phyloP scores from a whole-genome alignment of 1,140 invertebrate species.

The Drosophila fuyamai region DNA sequence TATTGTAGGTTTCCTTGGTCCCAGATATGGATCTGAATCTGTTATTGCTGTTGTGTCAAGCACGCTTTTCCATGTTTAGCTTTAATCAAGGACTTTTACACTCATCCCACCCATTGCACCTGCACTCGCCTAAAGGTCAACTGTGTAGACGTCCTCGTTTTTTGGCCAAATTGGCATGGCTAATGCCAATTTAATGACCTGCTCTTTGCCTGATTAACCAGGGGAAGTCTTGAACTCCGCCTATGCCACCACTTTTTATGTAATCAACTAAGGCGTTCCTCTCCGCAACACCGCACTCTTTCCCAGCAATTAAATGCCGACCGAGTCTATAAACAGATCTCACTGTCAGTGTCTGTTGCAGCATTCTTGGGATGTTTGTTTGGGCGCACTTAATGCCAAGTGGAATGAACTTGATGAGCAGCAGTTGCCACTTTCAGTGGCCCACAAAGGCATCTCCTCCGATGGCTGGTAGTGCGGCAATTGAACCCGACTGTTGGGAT shows the following conservation, averaged over 20 bases:
- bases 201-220: conserved; percentile 27
- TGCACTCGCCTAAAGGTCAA: conserved; percentile 57
- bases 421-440: conserved; percentile 45
- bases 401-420: conserved; percentile 80
- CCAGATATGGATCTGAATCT: conserved; percentile 2
- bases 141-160: conserved; percentile 3
- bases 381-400: conserved; percentile 78
- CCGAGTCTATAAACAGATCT: conserved; percentile 76
- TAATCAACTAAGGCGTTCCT: conserved; percentile 28
- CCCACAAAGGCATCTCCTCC: conserved; percentile 45
- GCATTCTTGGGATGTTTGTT: conserved; percentile 71
- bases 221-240: conserved; percentile 13
- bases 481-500: conserved; percentile 43
- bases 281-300: conserved; percentile 2
- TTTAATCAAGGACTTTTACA: conserved; percentile 50
- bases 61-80: conserved; percentile 57
- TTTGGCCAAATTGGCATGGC: conserved; percentile 1
- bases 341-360: conserved; percentile 74
- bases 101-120: conserved; percentile 25
- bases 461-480: conserved; percentile 54
- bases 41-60: conserved; percentile 41
- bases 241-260: conserved; percentile 25
- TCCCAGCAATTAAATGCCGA: conserved; percentile 68
- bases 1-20: conserved; percentile 55
- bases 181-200: conserved; percentile 38